Base-by-base conservation (phyloP, 37 sponge, comb jelly and placozoan genomes). In the Axinella damicornis region DNA sequence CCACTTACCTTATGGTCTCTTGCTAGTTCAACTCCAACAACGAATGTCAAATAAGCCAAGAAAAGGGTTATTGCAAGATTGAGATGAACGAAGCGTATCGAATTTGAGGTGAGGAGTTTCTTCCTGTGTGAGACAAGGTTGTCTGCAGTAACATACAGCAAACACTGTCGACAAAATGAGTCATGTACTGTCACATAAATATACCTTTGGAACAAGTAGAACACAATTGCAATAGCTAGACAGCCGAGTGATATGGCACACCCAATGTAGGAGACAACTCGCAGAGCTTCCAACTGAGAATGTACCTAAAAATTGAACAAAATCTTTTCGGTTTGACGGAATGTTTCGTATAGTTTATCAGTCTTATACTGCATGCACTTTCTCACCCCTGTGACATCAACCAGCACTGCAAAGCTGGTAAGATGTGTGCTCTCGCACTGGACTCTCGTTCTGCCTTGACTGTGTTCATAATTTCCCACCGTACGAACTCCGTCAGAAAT, bases 331-430 rank as follows among this genome's bases (percentile, higher is more conserved):
- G 9, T 4, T 4, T 46, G 46, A 46, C 46, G 9, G 46, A 12
- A 46, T 4, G 46, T 46, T 9, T 46, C 46, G 46, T 46, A 46
- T 12, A 12, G 6, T 12, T 12, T 46, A 46, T 46, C 46, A 12
- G 46, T 46, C 9, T 46, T 9, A 4, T 9, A 46, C 4, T 4
- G 46, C 46, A 46, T 46, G 46, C 46, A 46, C 46, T 4, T 46
- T 9, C 46, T 46, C 46, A 46, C 46, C 46, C 46, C 60, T 28
- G 67, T 74, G 17, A 87, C 78, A 72, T 83, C 85, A 13, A 92
- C 79, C 35, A 92, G 76, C 6, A 92, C 88, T 28, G 92, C 88
- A 78, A 92, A 92, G 57, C 88, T 83, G 33, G 92, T 92, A 33
- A 87, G 67, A 46, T 92, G 92, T 21, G 25, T 64, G 36, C 85